phyloP scores from a whole-genome alignment of 2,888 invertebrate genomes.

The Aleiodes leptofemur region DNA sequence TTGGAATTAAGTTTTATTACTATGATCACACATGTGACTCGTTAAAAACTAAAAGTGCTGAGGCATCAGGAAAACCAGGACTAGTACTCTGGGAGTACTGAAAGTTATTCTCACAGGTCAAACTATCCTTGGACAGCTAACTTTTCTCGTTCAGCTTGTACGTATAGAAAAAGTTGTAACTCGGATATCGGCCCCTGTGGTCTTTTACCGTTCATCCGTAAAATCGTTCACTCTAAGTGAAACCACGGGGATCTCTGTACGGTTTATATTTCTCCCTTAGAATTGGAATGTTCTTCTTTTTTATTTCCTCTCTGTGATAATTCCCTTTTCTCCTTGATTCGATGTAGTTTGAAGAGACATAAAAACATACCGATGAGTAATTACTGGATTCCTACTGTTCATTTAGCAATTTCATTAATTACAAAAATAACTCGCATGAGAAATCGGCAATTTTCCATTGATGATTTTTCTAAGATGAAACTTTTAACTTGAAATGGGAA shows the following conservation, averaged over 20 bases:
- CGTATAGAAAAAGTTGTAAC: constrained; percentile 22
- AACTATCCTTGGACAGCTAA: constrained; percentile 35
- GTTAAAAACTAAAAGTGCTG: constrained; percentile 36
- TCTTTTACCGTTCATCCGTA: constrained; percentile 36
- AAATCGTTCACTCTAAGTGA: constrained; percentile 39
- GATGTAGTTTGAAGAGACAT: background rate
- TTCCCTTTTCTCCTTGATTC: background rate
- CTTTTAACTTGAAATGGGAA: no score
- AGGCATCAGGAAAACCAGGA: background rate
- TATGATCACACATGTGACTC: constrained; percentile 30
- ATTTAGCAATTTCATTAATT: no score
- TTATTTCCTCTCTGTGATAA: background rate
- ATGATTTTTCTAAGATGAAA: no score
- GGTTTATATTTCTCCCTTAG: constrained; percentile 26
- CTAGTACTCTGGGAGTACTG: background rate
- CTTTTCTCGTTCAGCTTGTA: constrained; percentile 9
- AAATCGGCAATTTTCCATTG: no score
- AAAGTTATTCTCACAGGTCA: constrained; percentile 24
- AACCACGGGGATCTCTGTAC: constrained; percentile 23
- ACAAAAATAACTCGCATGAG: no score
- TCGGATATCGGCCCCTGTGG: constrained; percentile 29
- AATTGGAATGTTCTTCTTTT: background rate
- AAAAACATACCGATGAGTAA: no score
- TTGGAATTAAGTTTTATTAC: background rate
- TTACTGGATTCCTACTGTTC: no score